Base-by-base conservation (phyloP, 2,113 vertebrate species). In the Nycticorax nycticorax region DNA sequence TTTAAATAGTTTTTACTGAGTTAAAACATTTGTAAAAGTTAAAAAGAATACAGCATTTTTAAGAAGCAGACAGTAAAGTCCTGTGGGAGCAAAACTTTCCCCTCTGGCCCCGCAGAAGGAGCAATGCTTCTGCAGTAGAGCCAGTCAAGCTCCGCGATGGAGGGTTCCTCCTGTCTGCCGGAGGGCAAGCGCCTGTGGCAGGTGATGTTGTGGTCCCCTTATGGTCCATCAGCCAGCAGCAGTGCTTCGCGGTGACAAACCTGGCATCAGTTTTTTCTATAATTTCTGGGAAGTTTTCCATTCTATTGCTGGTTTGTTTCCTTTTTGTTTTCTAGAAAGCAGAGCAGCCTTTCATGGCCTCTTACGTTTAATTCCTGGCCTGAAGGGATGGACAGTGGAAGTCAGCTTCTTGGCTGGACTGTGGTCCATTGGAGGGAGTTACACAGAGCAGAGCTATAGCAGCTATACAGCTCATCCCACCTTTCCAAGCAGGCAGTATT, bases 1-100 rank as follows among this genome's bases (percentile, higher is more conserved):
- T 92, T 94, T 79, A 89, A 91, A 89, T 92, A 94, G 59, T 43
- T 92, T 92, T 82, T 74, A 85, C 74, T 88, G 89, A 80, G 53
- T 81, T 95, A 93, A 89, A 92, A 41, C 67, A 85, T 87, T 95
- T 56, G 43, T 92, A 84, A 50, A 90, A 89, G 60, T 91, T 92
- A 80, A 50, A 91, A 94, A 85, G 74, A 85, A 92, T 47, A 73
- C 78, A 67, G 59, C 35, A 66, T 81, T 95, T 92, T 92, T 81
- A 92, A 68, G 72, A 89, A 95, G 74, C 69, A 74, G 89, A 83
- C 69, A 82, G 28, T 82, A 32, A 89, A 66, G 73, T 66, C 57
- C 67, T 5, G 2, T 59, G 59, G 45, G 55, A 92, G 47, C 60
- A 86, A 86, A 88, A 32, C n/a, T 88, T 96, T 87, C 32, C 45